Conservation (phyloP, 2,888 invertebrate genomes). For the Hypselothyrea guttata region DNA sequence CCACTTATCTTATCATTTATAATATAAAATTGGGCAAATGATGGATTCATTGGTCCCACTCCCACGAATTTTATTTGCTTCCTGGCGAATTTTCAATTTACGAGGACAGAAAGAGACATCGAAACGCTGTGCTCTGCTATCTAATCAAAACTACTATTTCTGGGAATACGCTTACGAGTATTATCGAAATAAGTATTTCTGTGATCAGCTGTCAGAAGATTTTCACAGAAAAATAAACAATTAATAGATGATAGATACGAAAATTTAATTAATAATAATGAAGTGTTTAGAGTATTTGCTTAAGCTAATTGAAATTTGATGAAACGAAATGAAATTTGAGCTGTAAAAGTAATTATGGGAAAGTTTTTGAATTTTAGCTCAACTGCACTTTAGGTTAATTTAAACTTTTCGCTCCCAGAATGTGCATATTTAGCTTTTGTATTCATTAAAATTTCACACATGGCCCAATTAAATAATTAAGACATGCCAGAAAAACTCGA, state of each 20-base stretch:
- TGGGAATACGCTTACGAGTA: too few relatives aligned
- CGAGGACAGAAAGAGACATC: too few relatives aligned
- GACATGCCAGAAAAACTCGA: constrained; percentile 37
- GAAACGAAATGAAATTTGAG: too few relatives aligned
- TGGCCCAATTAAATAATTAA: constrained; percentile 72
- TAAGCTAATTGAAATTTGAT: constrained; percentile 28
- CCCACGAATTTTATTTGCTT: background rate
- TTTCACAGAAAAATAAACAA: too few relatives aligned
- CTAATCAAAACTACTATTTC: too few relatives aligned
- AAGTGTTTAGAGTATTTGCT: background rate
- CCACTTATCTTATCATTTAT: too few relatives aligned
- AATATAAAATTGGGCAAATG: too few relatives aligned
- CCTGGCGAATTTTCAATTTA: background rate
- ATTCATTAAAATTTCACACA: constrained; percentile 66
- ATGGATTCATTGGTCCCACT: too few relatives aligned
- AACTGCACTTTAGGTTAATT: constrained; percentile 51
- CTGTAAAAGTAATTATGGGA: constrained; percentile 43
- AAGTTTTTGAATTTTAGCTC: constrained; percentile 28
- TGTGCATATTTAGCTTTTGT: constrained; percentile 26
- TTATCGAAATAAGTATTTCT: too few relatives aligned
- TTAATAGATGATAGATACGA: too few relatives aligned
- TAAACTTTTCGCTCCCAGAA: constrained; percentile 48
- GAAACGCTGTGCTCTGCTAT: too few relatives aligned
- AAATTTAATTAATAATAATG: too few relatives aligned
- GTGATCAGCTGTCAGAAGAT: background rate